Percentiles rank a stretch among this genome's conserved stretches.
Conservation (phyloP, 1,140 invertebrate species). For the Camponotus vicinus region DNA sequence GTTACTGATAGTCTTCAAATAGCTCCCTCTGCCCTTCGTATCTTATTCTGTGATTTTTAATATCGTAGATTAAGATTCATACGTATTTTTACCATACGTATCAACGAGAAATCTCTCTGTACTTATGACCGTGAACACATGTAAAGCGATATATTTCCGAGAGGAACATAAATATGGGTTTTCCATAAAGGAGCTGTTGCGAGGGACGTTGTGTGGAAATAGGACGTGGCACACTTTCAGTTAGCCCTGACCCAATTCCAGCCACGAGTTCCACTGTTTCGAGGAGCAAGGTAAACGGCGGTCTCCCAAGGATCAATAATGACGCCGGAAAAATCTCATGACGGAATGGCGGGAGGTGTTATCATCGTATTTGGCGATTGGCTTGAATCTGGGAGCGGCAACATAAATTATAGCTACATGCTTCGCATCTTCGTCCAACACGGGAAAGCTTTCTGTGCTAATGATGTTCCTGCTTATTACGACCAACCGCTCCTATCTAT, state of each 20-base stretch:
- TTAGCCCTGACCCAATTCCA: constrained; percentile 51
- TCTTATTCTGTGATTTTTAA: not conserved
- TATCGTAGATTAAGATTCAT: not conserved
- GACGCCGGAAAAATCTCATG: constrained; percentile 42
- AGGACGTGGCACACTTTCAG: constrained; percentile 31
- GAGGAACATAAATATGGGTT: constrained; percentile 24
- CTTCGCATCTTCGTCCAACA: not conserved
- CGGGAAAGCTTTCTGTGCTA: not conserved
- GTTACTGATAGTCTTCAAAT: constrained; percentile 72
- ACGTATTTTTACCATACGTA: not conserved
- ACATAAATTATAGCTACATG: not conserved
- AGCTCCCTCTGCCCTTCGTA: constrained; percentile 1
- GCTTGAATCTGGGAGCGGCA: not conserved
- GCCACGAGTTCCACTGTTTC: constrained; percentile 19
- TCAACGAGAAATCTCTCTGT: not conserved
- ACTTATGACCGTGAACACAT: not conserved
- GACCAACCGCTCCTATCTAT: constrained; percentile 45
- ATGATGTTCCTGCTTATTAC: constrained; percentile 7
- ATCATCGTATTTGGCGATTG: not conserved
- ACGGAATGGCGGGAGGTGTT: not conserved
- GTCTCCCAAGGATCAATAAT: constrained; percentile 46
- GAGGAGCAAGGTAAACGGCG: constrained; percentile 47
- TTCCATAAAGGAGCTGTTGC: not conserved
- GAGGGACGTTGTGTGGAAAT: constrained; percentile 6
- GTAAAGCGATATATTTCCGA: not conserved